phyloP scores from a whole-genome alignment of 1,140 invertebrate genomes.

The Magallana angulata region DNA sequence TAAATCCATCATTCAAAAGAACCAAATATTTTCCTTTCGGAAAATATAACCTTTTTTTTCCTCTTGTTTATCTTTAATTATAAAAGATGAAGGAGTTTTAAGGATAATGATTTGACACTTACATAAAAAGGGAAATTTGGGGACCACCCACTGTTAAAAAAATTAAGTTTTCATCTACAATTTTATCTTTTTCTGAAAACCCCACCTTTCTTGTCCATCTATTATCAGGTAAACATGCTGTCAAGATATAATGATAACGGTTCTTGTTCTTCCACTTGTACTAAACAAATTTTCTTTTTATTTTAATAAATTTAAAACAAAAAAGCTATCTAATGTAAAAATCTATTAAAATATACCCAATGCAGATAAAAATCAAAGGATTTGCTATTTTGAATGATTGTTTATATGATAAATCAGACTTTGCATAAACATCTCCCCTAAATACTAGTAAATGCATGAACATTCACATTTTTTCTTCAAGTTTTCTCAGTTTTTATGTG shows the following conservation, averaged over 20 bases:
- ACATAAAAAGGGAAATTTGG: neutral
- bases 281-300: slow-evolving; percentile 3
- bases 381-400: neutral
- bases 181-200: neutral
- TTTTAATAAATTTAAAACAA: slow-evolving; percentile 2
- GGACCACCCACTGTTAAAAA: slow-evolving; percentile 31
- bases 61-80: neutral
- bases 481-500: neutral
- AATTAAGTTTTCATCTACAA: neutral
- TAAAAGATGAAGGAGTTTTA: neutral
- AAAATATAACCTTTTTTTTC: neutral
- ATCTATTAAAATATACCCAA: neutral
- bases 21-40: neutral
- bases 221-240: slow-evolving; percentile 15
- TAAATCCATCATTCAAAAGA: neutral
- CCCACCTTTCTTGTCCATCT: slow-evolving; percentile 22
- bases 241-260: neutral
- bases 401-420: neutral
- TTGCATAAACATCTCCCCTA: neutral
- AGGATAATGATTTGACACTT: slow-evolving; percentile 25
- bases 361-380: no score
- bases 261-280: neutral
- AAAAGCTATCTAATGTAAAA: neutral
- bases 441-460: no score
- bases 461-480: neutral